Evolutionary conservation across 2,113 vertebrate genomes (phyloP).

Genomic region (Phrynosoma blainvillii): DNA sequence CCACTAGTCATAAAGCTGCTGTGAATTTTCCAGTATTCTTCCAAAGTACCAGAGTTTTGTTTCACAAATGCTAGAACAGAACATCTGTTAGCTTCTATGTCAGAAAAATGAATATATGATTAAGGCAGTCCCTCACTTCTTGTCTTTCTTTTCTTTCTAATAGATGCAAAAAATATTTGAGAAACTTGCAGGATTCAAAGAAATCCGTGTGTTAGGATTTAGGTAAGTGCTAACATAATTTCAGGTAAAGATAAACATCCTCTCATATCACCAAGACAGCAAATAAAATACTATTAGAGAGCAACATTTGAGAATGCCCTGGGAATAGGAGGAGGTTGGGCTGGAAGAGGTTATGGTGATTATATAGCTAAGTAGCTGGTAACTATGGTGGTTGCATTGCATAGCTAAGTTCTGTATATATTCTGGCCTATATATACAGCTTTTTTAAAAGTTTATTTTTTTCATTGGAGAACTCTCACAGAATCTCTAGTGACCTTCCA

Average conservation of each 20-base stretch:
- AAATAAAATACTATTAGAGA: constrained; percentile 31
- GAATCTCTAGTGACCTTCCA: too few relatives aligned
- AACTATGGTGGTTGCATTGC: too few relatives aligned
- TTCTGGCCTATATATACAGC: too few relatives aligned
- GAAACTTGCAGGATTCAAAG: constrained; percentile 88
- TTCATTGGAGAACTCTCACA: too few relatives aligned
- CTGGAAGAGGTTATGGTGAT: too few relatives aligned
- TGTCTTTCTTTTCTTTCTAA: background rate
- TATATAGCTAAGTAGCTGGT: too few relatives aligned
- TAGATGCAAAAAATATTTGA: constrained; percentile 90
- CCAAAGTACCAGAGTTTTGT: constrained; percentile 13
- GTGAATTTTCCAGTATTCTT: constrained; percentile 11
- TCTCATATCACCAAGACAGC: background rate
- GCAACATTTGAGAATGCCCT: background rate
- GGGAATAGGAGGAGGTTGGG: background rate
- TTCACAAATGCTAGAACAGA: background rate
- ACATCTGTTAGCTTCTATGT: constrained; percentile 36
- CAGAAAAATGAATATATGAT: constrained; percentile 3
- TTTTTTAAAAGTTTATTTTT: too few relatives aligned
- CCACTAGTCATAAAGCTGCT: background rate
- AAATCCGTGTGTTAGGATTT: constrained; percentile 84
- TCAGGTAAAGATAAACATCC: constrained; percentile 14
- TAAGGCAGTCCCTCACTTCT: background rate
- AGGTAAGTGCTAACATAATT: constrained; percentile 79
- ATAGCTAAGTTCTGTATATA: too few relatives aligned